These are phyloP conservation scores for Nemurella pictetii DNA, from an alignment of 2,888 invertebrate species.

Conservation along the genomic window DNA sequence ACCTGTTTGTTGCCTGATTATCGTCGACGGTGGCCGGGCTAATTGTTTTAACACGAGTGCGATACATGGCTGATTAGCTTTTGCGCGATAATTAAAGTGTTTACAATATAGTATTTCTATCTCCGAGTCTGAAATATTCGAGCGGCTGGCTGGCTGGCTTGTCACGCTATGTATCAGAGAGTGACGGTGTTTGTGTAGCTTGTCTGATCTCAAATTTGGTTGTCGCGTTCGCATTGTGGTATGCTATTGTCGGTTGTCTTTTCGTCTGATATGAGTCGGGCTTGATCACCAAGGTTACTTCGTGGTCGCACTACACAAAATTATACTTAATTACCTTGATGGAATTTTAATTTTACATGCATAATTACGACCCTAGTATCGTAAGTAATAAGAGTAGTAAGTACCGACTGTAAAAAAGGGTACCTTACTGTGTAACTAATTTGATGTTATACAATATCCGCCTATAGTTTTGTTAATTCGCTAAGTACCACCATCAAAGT, in stretches of 20 bases:
- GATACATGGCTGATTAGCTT: neutral
- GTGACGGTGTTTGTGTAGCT: neutral
- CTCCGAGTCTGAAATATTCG: neutral
- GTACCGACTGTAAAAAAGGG: neutral
- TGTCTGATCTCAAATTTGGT: too few species aligned
- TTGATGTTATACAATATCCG: neutral
- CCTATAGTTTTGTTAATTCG: neutral
- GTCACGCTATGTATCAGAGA: too few species aligned
- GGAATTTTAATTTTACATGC: neutral
- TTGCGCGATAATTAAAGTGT: conserved; percentile 3
- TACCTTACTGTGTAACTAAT: neutral
- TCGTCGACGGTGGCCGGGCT: neutral
- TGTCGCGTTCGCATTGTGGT: too few species aligned
- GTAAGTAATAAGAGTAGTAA: neutral
- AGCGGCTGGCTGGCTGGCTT: neutral
- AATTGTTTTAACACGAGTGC: neutral
- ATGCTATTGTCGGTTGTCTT: neutral
- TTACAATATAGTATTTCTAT: conserved; percentile 4
- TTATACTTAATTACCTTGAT: neutral
- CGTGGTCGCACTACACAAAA: neutral
- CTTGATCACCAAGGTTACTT: neutral
- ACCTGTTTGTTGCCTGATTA: neutral
- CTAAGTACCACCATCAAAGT: neutral
- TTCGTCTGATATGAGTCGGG: neutral
- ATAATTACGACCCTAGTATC: neutral